Evolutionary conservation across 2,797 vertebrate species (phyloP), one percentile per base, ranked within the genome.

Genomic region (Babyrousa celebensis): DNA sequence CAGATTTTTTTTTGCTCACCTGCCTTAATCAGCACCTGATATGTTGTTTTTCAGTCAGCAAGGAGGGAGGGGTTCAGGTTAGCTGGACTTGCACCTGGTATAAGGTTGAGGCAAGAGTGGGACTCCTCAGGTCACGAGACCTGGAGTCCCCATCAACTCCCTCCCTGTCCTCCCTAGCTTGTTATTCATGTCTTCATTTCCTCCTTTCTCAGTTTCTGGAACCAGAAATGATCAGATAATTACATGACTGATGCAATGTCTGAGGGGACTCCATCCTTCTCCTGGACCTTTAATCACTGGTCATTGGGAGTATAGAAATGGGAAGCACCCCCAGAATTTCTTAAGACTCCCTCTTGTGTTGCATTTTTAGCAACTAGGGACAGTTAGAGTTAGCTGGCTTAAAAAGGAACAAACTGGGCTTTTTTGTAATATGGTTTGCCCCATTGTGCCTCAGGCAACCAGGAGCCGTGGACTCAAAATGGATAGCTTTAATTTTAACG

Each of bases 301-400:
- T 58, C 32, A 54, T 78, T 7, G 58, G 75, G 58, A 58, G n/a
- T n/a, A 58, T n/a, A 78, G 12, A 32, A 32, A 58, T 32, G 75
- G 75, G 29, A 78, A 23, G 18, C 58, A 20, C 23, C n/a, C n/a
- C 20, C 23, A n/a, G 20, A 36, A 78, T 58, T n/a, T 12, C 75
- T 20, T 32, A 32, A 78, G 20, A 36, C 21, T n/a, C 20, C 20
- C 52, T 7, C 20, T 78, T 36, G 20, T 20, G 20, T 58, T 36
- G 54, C 1, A 0, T 78, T 32, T 6, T 58, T 78, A 58, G 32
- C 12, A 78, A 56, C 1, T 0, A 18, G 6, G n/a, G 14, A 56
- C 29, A 78, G 52, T 78, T 32, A 11, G 58, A 78, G n/a, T 23
- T 58, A 58, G 75, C 56, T 58, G 75, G 20, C 54, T 36, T 58